These are phyloP conservation scores for Myrmecobius fasciatus DNA, from an alignment of 2,113 vertebrate genomes.

Conservation along the genomic window DNA sequence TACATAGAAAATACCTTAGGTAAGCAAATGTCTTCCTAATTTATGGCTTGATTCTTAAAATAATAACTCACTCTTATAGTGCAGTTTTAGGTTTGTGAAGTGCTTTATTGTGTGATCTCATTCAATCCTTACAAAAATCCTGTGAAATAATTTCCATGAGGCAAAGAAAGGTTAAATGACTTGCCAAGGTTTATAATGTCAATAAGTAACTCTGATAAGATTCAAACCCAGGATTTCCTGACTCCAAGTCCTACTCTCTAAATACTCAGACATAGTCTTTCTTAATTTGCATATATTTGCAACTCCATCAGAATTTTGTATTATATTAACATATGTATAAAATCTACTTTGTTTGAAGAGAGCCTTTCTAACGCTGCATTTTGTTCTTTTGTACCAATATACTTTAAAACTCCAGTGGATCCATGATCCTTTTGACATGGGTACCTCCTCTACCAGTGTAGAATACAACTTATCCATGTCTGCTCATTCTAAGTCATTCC, in stretches of 20 bases:
- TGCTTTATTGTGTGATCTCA: not conserved
- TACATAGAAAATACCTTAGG: not conserved
- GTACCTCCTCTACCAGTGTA: not conserved
- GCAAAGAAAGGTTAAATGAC: not conserved
- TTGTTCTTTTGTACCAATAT: not conserved
- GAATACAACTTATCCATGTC: not conserved
- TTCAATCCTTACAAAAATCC: not conserved
- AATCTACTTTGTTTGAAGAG: not conserved
- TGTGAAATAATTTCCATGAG: not conserved
- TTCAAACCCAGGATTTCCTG: not conserved
- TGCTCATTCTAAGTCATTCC: not conserved
- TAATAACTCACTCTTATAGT: not conserved
- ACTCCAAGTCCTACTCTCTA: not conserved
- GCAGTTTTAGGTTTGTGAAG: not conserved
- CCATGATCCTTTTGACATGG: not conserved
- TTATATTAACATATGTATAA: not conserved
- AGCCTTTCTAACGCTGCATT: not conserved
- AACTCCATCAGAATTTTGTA: not conserved
- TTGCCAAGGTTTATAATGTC: not conserved
- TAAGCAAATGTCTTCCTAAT: not conserved
- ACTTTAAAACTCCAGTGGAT: not conserved
- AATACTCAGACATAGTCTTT: not conserved
- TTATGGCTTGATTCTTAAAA: not conserved
- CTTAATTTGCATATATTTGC: not conserved
- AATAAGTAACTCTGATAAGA: not conserved